Percentiles rank a stretch among this genome's conserved stretches.
Conservation (phyloP, 2,113 vertebrate species). For the Python bivittatus region DNA sequence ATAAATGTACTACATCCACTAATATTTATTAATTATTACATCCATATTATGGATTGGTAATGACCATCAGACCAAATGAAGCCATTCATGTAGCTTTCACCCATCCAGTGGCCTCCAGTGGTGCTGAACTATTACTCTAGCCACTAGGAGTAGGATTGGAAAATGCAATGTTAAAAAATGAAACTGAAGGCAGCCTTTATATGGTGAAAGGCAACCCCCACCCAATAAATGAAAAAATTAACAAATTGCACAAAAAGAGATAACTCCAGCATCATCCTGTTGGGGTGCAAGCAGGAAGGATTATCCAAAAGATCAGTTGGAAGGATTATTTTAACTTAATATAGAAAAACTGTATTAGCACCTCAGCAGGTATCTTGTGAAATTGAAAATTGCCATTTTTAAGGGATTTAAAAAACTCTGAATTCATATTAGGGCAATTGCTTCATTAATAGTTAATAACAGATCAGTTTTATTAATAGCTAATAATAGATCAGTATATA, state of each 20-base stretch:
- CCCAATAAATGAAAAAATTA: not conserved
- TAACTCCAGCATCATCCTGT: not conserved
- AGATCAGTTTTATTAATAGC: not conserved
- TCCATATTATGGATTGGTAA: too few relatives aligned
- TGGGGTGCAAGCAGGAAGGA: not conserved
- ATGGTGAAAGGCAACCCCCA: not conserved
- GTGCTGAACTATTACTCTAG: too few relatives aligned
- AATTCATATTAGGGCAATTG: not conserved
- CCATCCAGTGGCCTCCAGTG: too few relatives aligned
- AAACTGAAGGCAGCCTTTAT: not conserved
- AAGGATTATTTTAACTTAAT: not conserved
- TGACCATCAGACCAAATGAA: too few relatives aligned
- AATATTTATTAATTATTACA: too few relatives aligned
- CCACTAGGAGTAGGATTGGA: not conserved
- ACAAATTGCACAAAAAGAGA: not conserved
- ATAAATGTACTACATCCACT: too few relatives aligned
- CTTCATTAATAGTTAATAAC: not conserved
- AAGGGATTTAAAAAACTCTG: not conserved
- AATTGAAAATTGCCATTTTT: not conserved
- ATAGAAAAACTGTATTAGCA: not conserved
- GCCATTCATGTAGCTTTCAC: too few relatives aligned
- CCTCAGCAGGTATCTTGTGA: not conserved
- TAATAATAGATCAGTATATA: not conserved
- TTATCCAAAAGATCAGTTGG: not conserved
- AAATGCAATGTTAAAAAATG: not conserved